Base-by-base conservation (phyloP, 2,113 vertebrate genomes). In the Tonatia bakeri region DNA sequence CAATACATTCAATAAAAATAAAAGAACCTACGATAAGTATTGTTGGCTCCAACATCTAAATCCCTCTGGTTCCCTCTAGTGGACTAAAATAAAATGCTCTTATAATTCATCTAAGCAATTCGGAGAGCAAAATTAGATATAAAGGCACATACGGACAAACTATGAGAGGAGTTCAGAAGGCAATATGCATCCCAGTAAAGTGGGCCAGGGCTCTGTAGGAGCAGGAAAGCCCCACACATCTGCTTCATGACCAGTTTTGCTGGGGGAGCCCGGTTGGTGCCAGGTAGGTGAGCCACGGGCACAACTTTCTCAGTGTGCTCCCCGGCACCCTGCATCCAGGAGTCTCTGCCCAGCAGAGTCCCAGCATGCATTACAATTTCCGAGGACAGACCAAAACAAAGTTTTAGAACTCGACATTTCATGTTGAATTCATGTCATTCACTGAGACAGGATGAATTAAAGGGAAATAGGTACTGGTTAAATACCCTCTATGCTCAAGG, bases 21-120 rank as follows among this genome's bases (percentile, higher is more conserved):
- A 61, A 59, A 40, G 89, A 64, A 64, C 28, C 26, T 64, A 64
- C 13, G 1, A 14, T 15, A 8, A 85, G 11, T 16, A 36, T 38
- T 6, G 4, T 67, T 56, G 69, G 17, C 12, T 6, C 4, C 15
- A 19, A 26, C 2, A 13, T 84, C 56, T 95, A 40, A 83, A 20
- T 92, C 31, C 61, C 86, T 96, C 82, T 96, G 61, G 31, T 50
- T 94, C 97, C 93, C 93, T 96, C 94, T 96, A 93, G 93, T 96
- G 96, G 88, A 54, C n/a, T 19, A 73, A 47, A 88, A 89, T 75
- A 89, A 94, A 91, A 84, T 33, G 14, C 31, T 54, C 56, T 70
- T 72, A 38, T 24, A 89, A 61, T n/a, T 64, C 36, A 59, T 84
- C 40, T 24, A 31, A 76, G 31, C 38, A 45, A 14, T 20, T 12